A percentile compares a stretch with the other conserved stretches of the same genome.
phyloP scores from a whole-genome alignment of 2,888 invertebrate species.

The Drosophila barbarae region DNA sequence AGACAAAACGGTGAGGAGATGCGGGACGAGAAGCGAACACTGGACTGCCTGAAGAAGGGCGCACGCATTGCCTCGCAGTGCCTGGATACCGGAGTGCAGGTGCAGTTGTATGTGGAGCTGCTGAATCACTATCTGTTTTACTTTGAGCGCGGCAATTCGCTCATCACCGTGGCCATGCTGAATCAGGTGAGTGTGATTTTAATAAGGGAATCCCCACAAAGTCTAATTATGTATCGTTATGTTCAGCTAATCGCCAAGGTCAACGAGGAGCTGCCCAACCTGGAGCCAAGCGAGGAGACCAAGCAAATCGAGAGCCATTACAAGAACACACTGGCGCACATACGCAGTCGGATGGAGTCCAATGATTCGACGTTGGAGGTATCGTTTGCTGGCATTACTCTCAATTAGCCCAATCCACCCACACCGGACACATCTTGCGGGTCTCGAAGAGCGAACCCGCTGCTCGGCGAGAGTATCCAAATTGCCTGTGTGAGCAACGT shows the following conservation, averaged over 20 bases:
- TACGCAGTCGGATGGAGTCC: conserved; percentile 83
- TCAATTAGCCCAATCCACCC: conserved; percentile 69
- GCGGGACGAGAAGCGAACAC: conserved; percentile 93
- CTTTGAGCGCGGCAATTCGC: conserved; percentile 90
- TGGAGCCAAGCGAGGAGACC: conserved; percentile 96
- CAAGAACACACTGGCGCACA: conserved; percentile 91
- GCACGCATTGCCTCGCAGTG: conserved; percentile 97
- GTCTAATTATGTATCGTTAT: background rate
- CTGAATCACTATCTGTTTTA: conserved; percentile 96
- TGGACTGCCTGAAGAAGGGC: conserved; percentile 97
- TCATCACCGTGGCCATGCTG: conserved; percentile 82
- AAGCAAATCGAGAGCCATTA: conserved; percentile 98
- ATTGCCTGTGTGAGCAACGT: conserved; percentile 32
- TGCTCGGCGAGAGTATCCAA: conserved; percentile 25
- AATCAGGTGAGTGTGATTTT: conserved; percentile 80
- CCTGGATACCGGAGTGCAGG: conserved; percentile 97
- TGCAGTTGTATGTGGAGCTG: conserved; percentile 96
- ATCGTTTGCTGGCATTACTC: conserved; percentile 79
- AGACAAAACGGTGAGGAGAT: conserved; percentile 83
- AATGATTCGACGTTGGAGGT: conserved; percentile 78
- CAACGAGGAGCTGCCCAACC: conserved; percentile 93
- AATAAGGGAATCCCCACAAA: background rate
- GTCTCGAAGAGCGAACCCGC: conserved; percentile 10
- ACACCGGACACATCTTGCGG: conserved; percentile 19
- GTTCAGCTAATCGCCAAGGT: conserved; percentile 93